Base-by-base conservation (phyloP, 2,797 vertebrate genomes). In the Propithecus perrieri region DNA sequence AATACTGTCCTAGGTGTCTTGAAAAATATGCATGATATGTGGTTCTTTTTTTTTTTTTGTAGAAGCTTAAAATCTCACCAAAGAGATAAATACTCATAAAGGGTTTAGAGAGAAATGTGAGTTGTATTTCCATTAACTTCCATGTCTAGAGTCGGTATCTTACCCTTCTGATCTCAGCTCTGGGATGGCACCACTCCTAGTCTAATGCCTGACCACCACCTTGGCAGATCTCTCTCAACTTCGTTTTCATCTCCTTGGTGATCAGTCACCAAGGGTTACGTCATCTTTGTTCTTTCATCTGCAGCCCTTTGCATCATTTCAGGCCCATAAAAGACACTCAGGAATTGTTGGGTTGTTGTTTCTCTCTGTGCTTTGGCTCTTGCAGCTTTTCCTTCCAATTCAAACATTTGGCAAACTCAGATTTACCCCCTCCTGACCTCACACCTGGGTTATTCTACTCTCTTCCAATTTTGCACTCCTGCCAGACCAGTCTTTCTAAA, bases 321-420 rank as follows among this genome's bases (percentile, higher is more conserved):
- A 89, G 96, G 35, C 43, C 80, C 38, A 33, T 33, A 75, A 50
- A 93, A 53, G 69, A 53, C 1, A 50, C 30, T 46, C 13, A n/a
- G 61, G 50, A 57, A 48, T n/a, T 76, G 12, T 50, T 87, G 26
- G 33, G 11, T 86, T n/a, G 20, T 41, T 74, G 4, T 26, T 84
- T 96, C 24, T 67, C 10, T 89, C 11, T 33, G 5, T 63, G 17
- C 35, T 93, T 89, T 92, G 61, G 38, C 17, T 79, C 38, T 76
- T 91, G 10, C 7, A 69, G 15, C 41, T 89, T 74, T 80, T 79
- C 53, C 53, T 87, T 96, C 55, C 13, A 65, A 38, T 63, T 50
- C 30, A 89, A 13, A 50, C 78, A 35, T 57, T 85, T 95, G 91
- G 55, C 71, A 95, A 88, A 94, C 20, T 94, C 63, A 93, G 0